These are phyloP conservation scores for Ericerus pela DNA, from an alignment of 1,140 invertebrate species.

Conservation along the genomic window DNA sequence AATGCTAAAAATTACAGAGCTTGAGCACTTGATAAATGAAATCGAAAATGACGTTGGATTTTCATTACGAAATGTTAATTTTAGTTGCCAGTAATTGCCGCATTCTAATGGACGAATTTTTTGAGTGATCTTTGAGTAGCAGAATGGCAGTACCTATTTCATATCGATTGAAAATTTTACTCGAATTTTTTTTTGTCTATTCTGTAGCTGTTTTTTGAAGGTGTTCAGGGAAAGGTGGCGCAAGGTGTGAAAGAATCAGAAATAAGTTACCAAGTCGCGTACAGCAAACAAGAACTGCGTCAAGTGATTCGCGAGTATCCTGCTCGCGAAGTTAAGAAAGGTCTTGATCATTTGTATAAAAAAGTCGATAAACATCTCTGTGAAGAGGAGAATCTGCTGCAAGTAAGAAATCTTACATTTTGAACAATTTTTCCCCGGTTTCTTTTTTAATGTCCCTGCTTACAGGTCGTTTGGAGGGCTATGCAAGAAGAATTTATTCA, in stretches of 20 bases:
- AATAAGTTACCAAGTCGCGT: constrained; percentile 94
- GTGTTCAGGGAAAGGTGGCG: constrained; percentile 75
- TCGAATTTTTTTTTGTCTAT: constrained; percentile 19
- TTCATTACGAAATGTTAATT: no score
- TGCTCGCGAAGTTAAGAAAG: constrained; percentile 87
- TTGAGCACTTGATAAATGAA: no score
- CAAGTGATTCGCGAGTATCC: constrained; percentile 94
- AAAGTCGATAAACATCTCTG: constrained; percentile 95
- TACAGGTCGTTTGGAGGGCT: constrained; percentile 89
- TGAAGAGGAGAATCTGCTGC: constrained; percentile 85
- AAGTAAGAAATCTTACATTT: constrained; percentile 38
- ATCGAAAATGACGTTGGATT: no score
- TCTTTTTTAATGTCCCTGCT: constrained; percentile 14
- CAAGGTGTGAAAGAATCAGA: constrained; percentile 92
- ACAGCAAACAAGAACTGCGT: constrained; percentile 89
- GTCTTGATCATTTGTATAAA: constrained; percentile 84
- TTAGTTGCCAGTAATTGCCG: no score
- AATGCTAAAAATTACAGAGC: no score
- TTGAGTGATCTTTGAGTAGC: no score
- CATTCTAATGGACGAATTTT: no score
- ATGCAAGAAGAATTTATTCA: constrained; percentile 99
- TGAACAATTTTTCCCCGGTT: neutral
- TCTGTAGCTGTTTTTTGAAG: constrained; percentile 82
- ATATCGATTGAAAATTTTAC: no score
- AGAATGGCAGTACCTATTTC: no score